Base-by-base conservation (phyloP, 2,113 vertebrate species). In the Vulpes lagopus region DNA sequence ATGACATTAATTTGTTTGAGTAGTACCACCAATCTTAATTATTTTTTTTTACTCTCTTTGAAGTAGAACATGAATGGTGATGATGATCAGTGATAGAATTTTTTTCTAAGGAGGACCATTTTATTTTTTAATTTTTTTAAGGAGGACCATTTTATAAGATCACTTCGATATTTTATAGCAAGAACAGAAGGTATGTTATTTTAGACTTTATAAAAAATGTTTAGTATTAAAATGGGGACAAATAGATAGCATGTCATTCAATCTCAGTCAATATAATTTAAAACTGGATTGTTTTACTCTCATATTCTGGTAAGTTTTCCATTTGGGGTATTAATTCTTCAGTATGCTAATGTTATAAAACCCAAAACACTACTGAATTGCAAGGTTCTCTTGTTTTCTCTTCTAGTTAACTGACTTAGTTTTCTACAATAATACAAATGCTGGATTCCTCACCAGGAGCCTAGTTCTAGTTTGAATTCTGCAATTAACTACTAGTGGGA, bases 201-300 rank as follows among this genome's bases (percentile, higher is more conserved):
- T 94, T n/a, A 87, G 80, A 74, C 65, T 94, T 91, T 91, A 51
- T 67, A 22, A 81, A 73, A 95, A 91, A 74, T 57, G 5, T 88
- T 84, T 9, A 89, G 25, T 69, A 5, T 71, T 89, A 85, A 96
- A 96, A 93, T 43, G 69, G 43, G 17, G 17, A 62, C 17, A 95
- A 91, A 91, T 23, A 51, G 53, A 91, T 23, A 51, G 53, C 43
- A 51, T 15, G 23, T 53, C 12, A 67, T 79, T 96, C 32, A 51
- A 11, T 69, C 51, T 85, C 67, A 25, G 53, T 84, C 86, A 91
- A 67, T 20, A 30, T 35, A 59, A 81, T 25, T 4, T 43, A 71
- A 90, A 17, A 62, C 27, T 88, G 27, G 65, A 55, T 92, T 89
- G 27, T 90, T 59, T 79, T 86, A 30, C 69, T 69, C 51, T 71